Evolutionary conservation across 1,140 invertebrate genomes (phyloP).

Genomic region (Drosophila grimshawi): DNA sequence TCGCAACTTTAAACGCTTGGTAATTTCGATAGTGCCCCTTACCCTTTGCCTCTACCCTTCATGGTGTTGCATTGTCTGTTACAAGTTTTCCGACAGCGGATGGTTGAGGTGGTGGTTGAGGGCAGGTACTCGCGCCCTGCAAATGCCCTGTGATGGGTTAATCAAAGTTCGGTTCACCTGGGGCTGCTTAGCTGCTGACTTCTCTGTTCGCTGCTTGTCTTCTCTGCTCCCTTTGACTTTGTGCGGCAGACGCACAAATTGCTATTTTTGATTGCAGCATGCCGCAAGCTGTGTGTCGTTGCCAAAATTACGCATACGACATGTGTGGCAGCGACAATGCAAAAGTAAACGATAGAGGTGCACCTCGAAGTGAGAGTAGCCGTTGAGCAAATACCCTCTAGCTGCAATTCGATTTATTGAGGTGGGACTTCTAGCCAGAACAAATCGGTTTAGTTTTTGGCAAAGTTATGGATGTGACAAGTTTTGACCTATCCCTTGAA

Average conservation of each 20-base stretch:
- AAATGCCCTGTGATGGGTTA: conserved; percentile 42
- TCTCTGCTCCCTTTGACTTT: conserved; percentile 19
- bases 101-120: too few species aligned
- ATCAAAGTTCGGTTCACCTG: conserved; percentile 75
- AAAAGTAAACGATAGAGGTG: background rate
- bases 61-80: conserved; percentile 31
- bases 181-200: conserved; percentile 40
- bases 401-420: too few species aligned
- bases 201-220: conserved; percentile 8
- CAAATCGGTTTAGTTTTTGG: too few species aligned
- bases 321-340: conserved; percentile 45
- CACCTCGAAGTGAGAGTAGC: background rate
- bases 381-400: background rate
- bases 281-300: conserved; percentile 39
- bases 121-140: too few species aligned
- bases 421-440: too few species aligned
- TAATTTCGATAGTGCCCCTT: conserved; percentile 32
- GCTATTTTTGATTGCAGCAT: conserved; percentile 45
- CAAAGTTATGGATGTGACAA: too few species aligned
- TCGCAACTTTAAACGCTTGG: conserved; percentile 51
- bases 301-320: conserved; percentile 71
- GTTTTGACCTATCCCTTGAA: too few species aligned
- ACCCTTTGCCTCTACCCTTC: background rate
- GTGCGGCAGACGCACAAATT: conserved; percentile 25
- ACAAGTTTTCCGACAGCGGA: conserved; percentile 27